These are phyloP conservation scores for Hemibagrus guttatus DNA, from an alignment of 2,797 vertebrate genomes.

Conservation along the genomic window DNA sequence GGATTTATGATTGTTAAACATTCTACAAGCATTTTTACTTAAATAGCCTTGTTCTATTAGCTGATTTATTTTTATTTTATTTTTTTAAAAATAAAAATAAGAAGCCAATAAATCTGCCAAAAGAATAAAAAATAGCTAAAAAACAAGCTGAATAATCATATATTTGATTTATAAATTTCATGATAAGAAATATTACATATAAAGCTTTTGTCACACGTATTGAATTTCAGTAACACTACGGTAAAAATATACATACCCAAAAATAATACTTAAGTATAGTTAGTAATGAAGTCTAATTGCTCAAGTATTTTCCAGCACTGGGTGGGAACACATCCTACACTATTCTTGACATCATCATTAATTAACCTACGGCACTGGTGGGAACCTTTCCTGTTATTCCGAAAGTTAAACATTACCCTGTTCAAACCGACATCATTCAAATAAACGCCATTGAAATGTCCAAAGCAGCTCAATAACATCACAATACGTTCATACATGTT, in stretches of 20 bases:
- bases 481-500: not conserved
- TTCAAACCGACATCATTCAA: not conserved
- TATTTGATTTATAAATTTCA: not conserved
- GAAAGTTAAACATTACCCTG: constrained; percentile 33
- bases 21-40: not conserved
- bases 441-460: not conserved
- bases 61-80: not conserved
- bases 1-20: not conserved
- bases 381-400: constrained; percentile 26
- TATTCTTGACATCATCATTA: constrained; percentile 33
- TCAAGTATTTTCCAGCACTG: not conserved
- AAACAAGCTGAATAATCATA: not conserved
- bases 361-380: constrained; percentile 38
- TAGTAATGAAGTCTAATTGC: not conserved
- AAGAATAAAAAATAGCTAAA: not conserved
- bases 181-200: not conserved
- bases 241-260: not conserved
- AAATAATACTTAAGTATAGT: constrained; percentile 3
- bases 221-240: not conserved
- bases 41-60: not conserved
- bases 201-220: not conserved
- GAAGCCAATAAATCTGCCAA: not conserved
- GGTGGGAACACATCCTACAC: not conserved
- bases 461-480: not conserved
- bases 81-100: too few species aligned